Base-by-base conservation (phyloP, 2,888 invertebrate species). In the Neoaliturus tenellus region DNA sequence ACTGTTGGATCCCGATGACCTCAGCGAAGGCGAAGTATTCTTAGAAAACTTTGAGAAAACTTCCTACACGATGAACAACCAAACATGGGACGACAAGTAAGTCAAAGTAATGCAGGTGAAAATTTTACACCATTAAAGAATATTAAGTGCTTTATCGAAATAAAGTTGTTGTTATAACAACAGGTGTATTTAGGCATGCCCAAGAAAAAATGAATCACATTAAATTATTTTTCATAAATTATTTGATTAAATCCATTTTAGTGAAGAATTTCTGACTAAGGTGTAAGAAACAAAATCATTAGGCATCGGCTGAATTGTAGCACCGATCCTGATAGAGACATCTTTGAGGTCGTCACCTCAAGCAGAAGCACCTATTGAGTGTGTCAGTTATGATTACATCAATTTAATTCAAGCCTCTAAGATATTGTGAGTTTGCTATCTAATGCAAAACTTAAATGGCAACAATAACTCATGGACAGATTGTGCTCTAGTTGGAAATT, bases 41-140 rank as follows among this genome's bases (percentile, higher is more conserved):
- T 5, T 62, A 31, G 62, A 62, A 62, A 62, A 62, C 62, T 31
- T 31, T 62, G 4, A 14, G 28, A 62, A 62, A 62, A 62, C 62
- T 1, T 12, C 28, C 14, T 62, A 31, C 62, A 28, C 62, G 1
- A 3, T 62, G 31, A 31, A 62, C 28, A 62, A 62, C 28, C 62
- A 62, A 62, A 62, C 62, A 28, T 62, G 62, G 62, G 62, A 62
- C 31, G 62, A 25, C 2, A 25, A 28, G 62, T 62, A 62, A 62
- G 62, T 44, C 1, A 44, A 44, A 4, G 17, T 35, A 6, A 35
- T 35, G 4, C 10, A 10, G 35, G 10, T 35, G 35, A n/a, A n/a
- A n/a, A n/a, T n/a, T n/a, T n/a, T n/a, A n/a, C n/a, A n/a, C n/a
- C n/a, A n/a, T n/a, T n/a, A n/a, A n/a, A n/a, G n/a, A n/a, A n/a